A percentile compares a stretch with the other conserved stretches of the same genome.
These are phyloP conservation scores for Antidorcas marsupialis DNA, from an alignment of 2,113 vertebrate species.

Conservation along the genomic window DNA sequence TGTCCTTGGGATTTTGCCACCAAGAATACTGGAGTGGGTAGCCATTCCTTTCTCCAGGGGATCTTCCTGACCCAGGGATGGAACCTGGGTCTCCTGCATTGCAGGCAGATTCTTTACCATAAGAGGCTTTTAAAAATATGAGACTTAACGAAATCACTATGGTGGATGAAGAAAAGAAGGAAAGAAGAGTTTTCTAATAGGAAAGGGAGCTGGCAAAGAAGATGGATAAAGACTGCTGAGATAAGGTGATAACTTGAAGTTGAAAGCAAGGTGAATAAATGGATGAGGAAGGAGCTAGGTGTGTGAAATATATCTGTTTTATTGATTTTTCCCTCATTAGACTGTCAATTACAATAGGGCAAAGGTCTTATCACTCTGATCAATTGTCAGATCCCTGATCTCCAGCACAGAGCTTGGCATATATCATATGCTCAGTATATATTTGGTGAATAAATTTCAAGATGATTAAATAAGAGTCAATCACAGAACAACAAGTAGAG, in stretches of 20 bases:
- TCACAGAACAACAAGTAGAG: background rate
- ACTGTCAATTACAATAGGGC: background rate
- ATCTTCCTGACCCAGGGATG: background rate
- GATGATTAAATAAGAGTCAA: background rate
- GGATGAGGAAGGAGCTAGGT: background rate
- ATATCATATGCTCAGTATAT: background rate
- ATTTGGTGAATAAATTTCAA: slow-evolving; percentile 16
- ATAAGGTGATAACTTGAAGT: background rate
- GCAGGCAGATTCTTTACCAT: background rate
- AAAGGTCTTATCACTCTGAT: background rate
- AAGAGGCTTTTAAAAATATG: background rate
- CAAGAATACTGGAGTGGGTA: background rate
- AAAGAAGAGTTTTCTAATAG: background rate
- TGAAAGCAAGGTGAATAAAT: background rate
- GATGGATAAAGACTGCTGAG: background rate
- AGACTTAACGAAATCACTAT: background rate
- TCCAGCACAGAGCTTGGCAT: background rate
- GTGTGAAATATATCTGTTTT: background rate
- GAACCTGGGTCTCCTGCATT: background rate
- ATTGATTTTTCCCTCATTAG: background rate
- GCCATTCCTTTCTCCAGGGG: background rate
- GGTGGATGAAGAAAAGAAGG: background rate
- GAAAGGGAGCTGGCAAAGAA: background rate
- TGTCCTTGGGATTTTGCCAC: background rate
- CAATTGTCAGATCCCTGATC: background rate